Percentiles rank a stretch among this genome's conserved stretches.
Conservation (phyloP, 2,888 invertebrate species). For the Ectemnius continuus region DNA sequence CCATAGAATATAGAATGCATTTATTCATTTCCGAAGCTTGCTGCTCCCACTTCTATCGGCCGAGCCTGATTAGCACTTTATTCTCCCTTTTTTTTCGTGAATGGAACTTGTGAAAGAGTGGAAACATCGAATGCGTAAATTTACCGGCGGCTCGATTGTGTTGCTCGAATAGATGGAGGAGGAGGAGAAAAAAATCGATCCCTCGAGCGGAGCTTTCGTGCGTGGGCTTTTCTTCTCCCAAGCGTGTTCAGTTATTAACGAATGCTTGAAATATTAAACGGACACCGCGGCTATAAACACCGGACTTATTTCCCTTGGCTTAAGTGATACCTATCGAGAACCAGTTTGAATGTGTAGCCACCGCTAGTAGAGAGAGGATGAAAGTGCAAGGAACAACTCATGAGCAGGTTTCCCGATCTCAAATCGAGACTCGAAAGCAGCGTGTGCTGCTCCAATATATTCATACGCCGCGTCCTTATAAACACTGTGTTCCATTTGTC, state of each 20-base stretch:
- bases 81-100: neutral
- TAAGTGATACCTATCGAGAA: slow-evolving; percentile 60
- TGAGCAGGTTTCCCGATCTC: too few species aligned
- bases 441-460: too few species aligned
- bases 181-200: slow-evolving; percentile 26
- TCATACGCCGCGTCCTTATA: too few species aligned
- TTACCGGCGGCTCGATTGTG: slow-evolving; percentile 12
- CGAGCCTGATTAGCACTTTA: slow-evolving; percentile 4
- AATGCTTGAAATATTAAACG: slow-evolving; percentile 65
- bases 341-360: slow-evolving; percentile 33
- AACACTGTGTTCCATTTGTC: too few species aligned
- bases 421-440: too few species aligned
- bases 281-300: slow-evolving; percentile 58
- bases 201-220: slow-evolving; percentile 24
- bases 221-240: slow-evolving; percentile 32
- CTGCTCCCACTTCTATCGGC: neutral
- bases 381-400: too few species aligned
- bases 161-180: neutral
- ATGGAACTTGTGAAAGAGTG: slow-evolving; percentile 2
- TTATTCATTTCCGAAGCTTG: slow-evolving; percentile 3
- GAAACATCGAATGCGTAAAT: slow-evolving; percentile 10
- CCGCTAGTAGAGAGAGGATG: too few species aligned
- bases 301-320: slow-evolving; percentile 60
- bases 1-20: neutral
- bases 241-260: slow-evolving; percentile 62